Percentiles rank a stretch among this genome's conserved stretches.
phyloP scores from a whole-genome alignment of 2,888 invertebrate genomes.

The Trachelus troglodyta region DNA sequence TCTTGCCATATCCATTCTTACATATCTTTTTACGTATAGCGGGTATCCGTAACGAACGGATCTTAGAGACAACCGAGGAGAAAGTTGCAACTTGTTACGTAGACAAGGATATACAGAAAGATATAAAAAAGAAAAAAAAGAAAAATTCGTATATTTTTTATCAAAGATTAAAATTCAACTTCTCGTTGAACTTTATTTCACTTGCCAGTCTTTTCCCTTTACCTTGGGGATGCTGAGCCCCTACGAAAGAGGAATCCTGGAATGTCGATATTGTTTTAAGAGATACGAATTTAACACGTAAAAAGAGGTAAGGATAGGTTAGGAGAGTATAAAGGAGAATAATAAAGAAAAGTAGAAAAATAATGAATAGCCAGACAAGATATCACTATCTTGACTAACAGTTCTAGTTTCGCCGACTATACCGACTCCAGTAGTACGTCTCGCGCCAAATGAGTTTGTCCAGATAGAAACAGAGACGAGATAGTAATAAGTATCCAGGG shows the following conservation, averaged over 20 bases:
- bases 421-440: neutral
- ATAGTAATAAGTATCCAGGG: neutral
- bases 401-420: neutral
- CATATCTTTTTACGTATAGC: neutral
- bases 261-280: neutral
- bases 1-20: neutral
- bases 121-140: neutral
- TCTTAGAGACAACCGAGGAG: neutral
- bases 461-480: neutral
- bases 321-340: neutral
- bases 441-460: neutral
- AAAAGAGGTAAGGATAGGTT: neutral
- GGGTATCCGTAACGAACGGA: neutral
- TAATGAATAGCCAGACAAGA: neutral
- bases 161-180: neutral
- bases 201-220: neutral
- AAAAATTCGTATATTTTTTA: neutral
- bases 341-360: neutral
- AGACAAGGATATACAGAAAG: neutral
- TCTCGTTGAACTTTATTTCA: neutral
- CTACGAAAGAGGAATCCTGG: neutral
- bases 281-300: neutral
- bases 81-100: neutral
- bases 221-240: neutral
- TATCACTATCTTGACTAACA: neutral